Conservation (phyloP, 1,140 invertebrate genomes). For the Palaemon carinicauda region DNA sequence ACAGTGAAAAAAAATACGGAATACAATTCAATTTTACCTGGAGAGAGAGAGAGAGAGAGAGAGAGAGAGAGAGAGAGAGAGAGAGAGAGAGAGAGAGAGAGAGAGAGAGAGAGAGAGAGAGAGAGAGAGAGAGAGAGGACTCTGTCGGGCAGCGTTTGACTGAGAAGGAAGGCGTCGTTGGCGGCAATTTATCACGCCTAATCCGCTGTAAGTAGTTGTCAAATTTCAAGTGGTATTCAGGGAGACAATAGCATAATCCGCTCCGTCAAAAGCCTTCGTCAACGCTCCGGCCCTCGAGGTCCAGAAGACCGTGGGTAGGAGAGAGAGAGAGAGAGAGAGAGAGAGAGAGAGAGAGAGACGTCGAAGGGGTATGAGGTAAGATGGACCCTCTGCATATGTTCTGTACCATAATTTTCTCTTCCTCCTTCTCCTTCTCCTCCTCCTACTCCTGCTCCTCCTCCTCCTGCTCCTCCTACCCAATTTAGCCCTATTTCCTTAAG, state of each 20-base stretch:
- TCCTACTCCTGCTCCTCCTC: too few species aligned
- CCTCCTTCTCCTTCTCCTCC: too few species aligned
- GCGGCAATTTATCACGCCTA: neutral
- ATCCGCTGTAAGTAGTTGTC: too few species aligned
- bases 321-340: slow-evolving; percentile 2
- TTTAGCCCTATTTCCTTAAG: too few species aligned
- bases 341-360: neutral
- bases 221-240: too few species aligned
- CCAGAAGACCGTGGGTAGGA: neutral
- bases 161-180: neutral
- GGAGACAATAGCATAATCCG: neutral
- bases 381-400: neutral
- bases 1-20: too few species aligned
- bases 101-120: slow-evolving; percentile 2
- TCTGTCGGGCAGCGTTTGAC: too few species aligned
- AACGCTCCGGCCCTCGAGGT: neutral
- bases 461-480: too few species aligned
- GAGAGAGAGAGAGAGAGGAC: neutral
- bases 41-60: neutral
- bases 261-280: neutral
- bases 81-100: slow-evolving; percentile 9
- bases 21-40: too few species aligned
- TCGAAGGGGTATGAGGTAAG: neutral
- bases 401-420: too few species aligned
- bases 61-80: neutral